Percentiles rank a stretch among this genome's conserved stretches.
Evolutionary conservation across 2,888 invertebrate genomes (phyloP).

Genomic region (Pammene fasciana): DNA sequence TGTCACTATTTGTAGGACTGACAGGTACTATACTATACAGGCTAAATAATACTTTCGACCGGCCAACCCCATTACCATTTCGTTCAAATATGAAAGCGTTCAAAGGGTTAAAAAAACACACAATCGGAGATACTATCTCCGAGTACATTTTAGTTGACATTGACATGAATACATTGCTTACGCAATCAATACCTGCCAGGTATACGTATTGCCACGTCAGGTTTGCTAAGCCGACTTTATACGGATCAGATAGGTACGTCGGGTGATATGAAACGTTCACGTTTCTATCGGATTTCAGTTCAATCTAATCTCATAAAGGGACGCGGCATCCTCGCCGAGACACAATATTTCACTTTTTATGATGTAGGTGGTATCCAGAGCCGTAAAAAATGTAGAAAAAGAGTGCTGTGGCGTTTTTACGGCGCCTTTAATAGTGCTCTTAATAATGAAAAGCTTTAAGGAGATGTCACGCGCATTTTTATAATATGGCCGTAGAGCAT

Average conservation of each 20-base stretch:
- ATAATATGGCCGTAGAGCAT: not conserved
- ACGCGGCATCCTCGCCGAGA: conserved; percentile 70
- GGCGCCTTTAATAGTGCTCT: conserved; percentile 68
- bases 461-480: conserved; percentile 38
- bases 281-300: conserved; percentile 74
- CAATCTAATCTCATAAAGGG: conserved; percentile 74
- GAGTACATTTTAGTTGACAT: not conserved
- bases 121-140: not conserved
- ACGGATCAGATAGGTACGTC: conserved; percentile 41
- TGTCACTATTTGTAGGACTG: too few relatives aligned
- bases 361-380: conserved; percentile 73
- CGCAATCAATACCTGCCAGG: not conserved
- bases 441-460: conserved; percentile 49
- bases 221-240: conserved; percentile 40
- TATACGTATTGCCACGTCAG: conserved; percentile 5
- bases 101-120: too few relatives aligned
- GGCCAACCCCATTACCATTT: too few relatives aligned
- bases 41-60: too few relatives aligned
- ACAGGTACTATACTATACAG: too few relatives aligned
- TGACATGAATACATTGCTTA: not conserved
- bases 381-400: conserved; percentile 74
- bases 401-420: conserved; percentile 68
- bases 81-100: too few relatives aligned
- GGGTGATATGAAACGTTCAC: conserved; percentile 48
- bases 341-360: conserved; percentile 81